Conservation (phyloP, 2,797 vertebrate genomes). For the Vespertilio murinus region DNA sequence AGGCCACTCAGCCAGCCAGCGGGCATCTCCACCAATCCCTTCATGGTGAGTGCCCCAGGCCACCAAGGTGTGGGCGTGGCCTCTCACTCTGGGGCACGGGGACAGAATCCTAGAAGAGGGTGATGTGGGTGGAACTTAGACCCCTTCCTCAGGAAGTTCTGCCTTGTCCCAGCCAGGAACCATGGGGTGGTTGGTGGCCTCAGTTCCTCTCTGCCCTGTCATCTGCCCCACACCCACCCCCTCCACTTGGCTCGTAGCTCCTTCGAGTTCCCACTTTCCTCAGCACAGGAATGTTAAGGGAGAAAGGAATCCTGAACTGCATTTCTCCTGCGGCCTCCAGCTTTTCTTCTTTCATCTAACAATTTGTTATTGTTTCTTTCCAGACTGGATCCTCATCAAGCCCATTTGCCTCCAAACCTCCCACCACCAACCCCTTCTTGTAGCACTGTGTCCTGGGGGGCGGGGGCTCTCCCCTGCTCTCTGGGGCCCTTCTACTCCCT, state of each 20-base stretch:
- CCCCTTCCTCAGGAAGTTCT: not conserved
- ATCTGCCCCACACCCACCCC: not conserved
- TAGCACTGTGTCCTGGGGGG: slow-evolving; percentile 71
- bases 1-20: slow-evolving; percentile 71
- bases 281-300: not conserved
- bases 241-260: not conserved
- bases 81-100: not conserved
- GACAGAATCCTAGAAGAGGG: not conserved
- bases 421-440: slow-evolving; percentile 83
- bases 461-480: not conserved
- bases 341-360: not conserved
- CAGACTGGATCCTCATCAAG: slow-evolving; percentile 71
- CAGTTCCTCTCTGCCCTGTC: not conserved
- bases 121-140: not conserved
- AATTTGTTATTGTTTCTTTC: slow-evolving; percentile 23
- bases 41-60: slow-evolving; percentile 75
- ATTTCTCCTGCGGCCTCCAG: not conserved
- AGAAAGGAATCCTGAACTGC: not conserved
- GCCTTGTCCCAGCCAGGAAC: not conserved
- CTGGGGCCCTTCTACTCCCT: not conserved
- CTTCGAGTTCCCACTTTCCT: no score
- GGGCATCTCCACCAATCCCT: slow-evolving; percentile 81
- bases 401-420: slow-evolving; percentile 73
- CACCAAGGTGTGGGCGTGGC: not conserved
- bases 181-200: not conserved